phyloP scores from a whole-genome alignment of 2,797 vertebrate genomes.

The Margarornis squamiger region DNA sequence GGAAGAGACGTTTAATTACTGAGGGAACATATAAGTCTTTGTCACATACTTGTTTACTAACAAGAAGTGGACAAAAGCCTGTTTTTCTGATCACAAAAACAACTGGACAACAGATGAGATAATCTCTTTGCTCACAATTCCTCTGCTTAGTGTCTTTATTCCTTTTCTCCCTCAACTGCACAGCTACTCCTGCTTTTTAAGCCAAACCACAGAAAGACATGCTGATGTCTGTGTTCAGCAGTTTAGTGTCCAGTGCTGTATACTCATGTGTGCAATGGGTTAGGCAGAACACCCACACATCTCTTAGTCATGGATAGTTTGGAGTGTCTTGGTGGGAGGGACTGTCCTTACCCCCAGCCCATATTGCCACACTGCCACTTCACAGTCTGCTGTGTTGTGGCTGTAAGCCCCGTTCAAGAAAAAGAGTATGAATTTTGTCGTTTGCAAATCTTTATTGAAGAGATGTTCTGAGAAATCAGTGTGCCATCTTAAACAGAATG shows the following conservation, averaged over 20 bases:
- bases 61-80: not conserved
- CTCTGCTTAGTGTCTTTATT: not conserved
- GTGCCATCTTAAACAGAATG: not conserved
- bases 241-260: not conserved
- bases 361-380: not conserved
- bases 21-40: not conserved
- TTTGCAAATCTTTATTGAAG: not conserved
- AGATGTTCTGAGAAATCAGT: not conserved
- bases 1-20: not conserved
- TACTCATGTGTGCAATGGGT: not conserved
- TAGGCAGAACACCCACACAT: not conserved
- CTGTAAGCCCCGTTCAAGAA: not conserved
- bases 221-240: not conserved
- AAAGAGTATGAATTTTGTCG: not conserved
- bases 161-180: not conserved
- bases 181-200: not conserved
- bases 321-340: accelerated
- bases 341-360: not conserved
- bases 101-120: not conserved
- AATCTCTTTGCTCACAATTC: not conserved
- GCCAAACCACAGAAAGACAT: not conserved
- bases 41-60: not conserved
- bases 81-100: not conserved
- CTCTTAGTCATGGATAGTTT: not conserved
- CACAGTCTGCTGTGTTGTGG: not conserved